phyloP scores from a whole-genome alignment of 2,888 invertebrate species.

The Enoplolaimus lenunculus region DNA sequence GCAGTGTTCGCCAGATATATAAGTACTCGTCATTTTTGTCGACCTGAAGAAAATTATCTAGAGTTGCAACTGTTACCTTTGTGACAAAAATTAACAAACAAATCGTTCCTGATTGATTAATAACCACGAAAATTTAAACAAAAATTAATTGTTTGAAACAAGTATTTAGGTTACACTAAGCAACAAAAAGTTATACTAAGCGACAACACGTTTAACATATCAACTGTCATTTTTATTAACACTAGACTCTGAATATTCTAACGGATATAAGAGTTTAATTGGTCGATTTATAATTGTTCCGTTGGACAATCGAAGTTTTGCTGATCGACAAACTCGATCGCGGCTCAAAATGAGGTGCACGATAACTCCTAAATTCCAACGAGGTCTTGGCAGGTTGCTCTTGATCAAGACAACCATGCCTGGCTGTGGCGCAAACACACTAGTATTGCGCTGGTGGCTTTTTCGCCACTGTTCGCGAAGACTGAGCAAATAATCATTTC shows the following conservation, averaged over 20 bases:
- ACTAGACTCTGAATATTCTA: neutral
- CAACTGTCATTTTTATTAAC: neutral
- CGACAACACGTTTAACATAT: too few species aligned
- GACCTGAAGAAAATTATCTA: neutral
- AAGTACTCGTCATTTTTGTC: neutral
- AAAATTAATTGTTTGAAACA: too few species aligned
- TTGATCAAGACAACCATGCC: conserved; percentile 16
- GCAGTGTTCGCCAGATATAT: conserved; percentile 2
- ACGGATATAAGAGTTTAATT: conserved; percentile 10
- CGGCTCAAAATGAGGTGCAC: neutral
- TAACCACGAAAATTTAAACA: too few species aligned
- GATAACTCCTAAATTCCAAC: conserved; percentile 16
- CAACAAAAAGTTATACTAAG: too few species aligned
- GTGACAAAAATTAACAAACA: too few species aligned
- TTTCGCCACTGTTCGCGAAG: conserved; percentile 22
- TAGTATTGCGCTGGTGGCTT: neutral
- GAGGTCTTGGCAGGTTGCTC: conserved; percentile 2
- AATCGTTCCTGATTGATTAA: too few species aligned
- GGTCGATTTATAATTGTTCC: conserved; percentile 10
- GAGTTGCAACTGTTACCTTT: too few species aligned
- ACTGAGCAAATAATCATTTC: conserved; percentile 12
- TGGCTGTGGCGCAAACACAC: neutral
- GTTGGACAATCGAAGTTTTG: neutral
- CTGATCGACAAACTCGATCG: conserved; percentile 12
- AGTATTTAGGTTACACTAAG: too few species aligned